Evolutionary conservation across 2,888 invertebrate genomes (phyloP).

Genomic region (Aphelenchoides bicaudatus): DNA sequence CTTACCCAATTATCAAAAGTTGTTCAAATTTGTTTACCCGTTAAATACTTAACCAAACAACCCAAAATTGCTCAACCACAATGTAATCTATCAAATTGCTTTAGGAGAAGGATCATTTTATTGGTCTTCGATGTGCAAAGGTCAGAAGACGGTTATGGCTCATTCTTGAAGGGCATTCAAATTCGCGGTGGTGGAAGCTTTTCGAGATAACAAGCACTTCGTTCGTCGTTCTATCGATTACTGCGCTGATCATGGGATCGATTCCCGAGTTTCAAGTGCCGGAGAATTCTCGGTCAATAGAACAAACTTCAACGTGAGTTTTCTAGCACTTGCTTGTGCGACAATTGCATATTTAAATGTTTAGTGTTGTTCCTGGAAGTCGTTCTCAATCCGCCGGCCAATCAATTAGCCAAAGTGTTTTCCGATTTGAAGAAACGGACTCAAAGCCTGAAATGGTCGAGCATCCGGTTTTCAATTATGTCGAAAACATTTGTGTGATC

Average conservation of each 20-base stretch:
- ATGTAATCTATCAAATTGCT: constrained; percentile 19
- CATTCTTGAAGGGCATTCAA: constrained; percentile 56
- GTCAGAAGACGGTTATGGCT: constrained; percentile 53
- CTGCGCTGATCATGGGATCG: constrained; percentile 56
- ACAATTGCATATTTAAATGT: constrained; percentile 47
- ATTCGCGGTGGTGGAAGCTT: constrained; percentile 58
- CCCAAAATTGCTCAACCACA: neutral
- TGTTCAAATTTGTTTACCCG: neutral
- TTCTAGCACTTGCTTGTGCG: constrained; percentile 48
- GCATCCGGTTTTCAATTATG: constrained; percentile 59
- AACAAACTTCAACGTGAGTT: constrained; percentile 1
- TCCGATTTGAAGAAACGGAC: constrained; percentile 47
- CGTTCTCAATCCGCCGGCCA: too few species aligned
- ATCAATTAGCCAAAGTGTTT: too few species aligned
- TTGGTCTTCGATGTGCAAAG: constrained; percentile 54
- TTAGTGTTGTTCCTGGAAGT: too few species aligned
- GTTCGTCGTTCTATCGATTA: constrained; percentile 57
- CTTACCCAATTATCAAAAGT: neutral
- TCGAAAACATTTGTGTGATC: constrained; percentile 58
- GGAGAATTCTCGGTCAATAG: constrained; percentile 1
- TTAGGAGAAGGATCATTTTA: constrained; percentile 59
- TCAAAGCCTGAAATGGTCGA: constrained; percentile 47
- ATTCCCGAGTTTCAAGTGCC: constrained; percentile 60
- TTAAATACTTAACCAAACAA: neutral
- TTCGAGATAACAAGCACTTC: constrained; percentile 60